A percentile compares a stretch with the other conserved stretches of the same genome.
phyloP scores from a whole-genome alignment of 2,888 invertebrate species.

The Piscicola geometra region DNA sequence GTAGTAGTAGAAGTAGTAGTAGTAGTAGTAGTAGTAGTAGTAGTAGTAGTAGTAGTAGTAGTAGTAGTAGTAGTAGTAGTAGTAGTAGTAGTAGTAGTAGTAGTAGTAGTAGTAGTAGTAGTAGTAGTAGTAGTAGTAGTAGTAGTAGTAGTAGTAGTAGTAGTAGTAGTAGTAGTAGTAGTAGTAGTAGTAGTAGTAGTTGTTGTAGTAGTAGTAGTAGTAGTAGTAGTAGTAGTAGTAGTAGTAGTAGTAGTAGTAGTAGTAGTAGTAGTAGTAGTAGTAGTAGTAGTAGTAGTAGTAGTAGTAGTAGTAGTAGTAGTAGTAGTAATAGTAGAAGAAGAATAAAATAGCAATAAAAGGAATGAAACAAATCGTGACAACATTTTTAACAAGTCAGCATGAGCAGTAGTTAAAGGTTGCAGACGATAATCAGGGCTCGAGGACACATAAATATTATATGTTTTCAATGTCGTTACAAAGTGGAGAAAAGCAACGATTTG shows the following conservation, averaged over 20 bases:
- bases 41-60: conserved; percentile 30
- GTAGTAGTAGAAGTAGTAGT: conserved; percentile 17
- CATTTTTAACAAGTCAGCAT: too few relatives aligned
- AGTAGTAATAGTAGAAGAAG: conserved; percentile 10
- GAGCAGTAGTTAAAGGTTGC: too few relatives aligned
- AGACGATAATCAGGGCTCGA: too few relatives aligned
- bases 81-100: conserved; percentile 29
- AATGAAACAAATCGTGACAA: too few relatives aligned
- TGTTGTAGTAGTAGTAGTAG: conserved; percentile 27
- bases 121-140: conserved; percentile 29
- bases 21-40: conserved; percentile 28
- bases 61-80: conserved; percentile 29
- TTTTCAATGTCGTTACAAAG: too few relatives aligned
- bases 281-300: conserved; percentile 30
- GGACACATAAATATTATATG: too few relatives aligned
- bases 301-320: conserved; percentile 28
- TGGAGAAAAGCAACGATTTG: too few relatives aligned
- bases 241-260: conserved; percentile 28
- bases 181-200: conserved; percentile 27
- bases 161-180: conserved; percentile 28
- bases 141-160: conserved; percentile 13
- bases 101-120: conserved; percentile 30
- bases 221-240: conserved; percentile 30
- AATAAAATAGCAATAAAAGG: too few relatives aligned
- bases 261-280: conserved; percentile 29